Evolutionary conservation across 2,888 invertebrate genomes (phyloP), one percentile per base, ranked within the genome.

Genomic region (Sesia apiformis): DNA sequence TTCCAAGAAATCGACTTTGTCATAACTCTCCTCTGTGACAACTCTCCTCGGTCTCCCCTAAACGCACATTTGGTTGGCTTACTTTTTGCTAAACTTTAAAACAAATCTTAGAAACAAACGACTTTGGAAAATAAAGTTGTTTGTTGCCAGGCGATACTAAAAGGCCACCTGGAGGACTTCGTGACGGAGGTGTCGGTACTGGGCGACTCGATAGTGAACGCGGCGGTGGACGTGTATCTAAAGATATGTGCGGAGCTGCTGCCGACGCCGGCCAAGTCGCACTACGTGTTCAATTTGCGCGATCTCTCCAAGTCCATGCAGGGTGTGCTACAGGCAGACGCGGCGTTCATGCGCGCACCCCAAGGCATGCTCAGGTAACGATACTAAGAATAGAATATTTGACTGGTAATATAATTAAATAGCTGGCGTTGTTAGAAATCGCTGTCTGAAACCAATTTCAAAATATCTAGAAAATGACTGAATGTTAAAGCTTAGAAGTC

Each of bases 281-380:
- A 98, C 81, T 98, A 98, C 71, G 93, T 97, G 7, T 98, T 98
- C 78, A 98, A 98, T 81, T 84, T 98, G 64, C 91, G 98, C 51
- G 97, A 97, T 85, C 88, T 97, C 49, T 97, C 97, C 5, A 97
- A 97, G 78, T 96, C 96, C 58, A 91, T 97, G 67, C 97, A 97
- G 82, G 97, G 97, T n/a, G 92, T 97, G 5, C 81, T 97, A 53
- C 97, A 97, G 74, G 95, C 95, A 0, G 94, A 96, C 71, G 90
- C 92, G 40, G 92, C 92, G 3, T 92, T 91, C 52, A 91, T 95
- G 78, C 92, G 94, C 52, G 90, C 92, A 49, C 92, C 94, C 53
- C 85, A 83, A 55, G 92, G 91, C 57, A 93, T 96, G 83, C 78
- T 94, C 52, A 92, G 93, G 93, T 93, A 69, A 46, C 7, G 23